Evolutionary conservation across 2,113 vertebrate genomes (phyloP).

Genomic region (Paradisaea rubra): DNA sequence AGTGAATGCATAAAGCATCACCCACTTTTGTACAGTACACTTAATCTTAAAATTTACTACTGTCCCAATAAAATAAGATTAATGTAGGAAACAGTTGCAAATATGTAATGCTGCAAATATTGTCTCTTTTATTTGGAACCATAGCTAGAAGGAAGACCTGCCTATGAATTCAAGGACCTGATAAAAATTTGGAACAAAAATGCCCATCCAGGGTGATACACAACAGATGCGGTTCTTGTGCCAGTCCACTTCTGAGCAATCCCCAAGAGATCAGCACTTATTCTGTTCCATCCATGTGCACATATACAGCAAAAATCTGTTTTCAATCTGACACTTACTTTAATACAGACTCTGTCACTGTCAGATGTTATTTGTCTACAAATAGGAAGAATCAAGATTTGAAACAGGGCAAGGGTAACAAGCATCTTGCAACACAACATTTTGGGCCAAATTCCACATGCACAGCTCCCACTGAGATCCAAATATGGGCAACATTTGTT

Average conservation of each 20-base stretch:
- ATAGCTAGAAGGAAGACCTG: not conserved
- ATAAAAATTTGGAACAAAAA: not conserved
- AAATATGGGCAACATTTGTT: conserved; percentile 43
- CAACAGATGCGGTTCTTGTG: not conserved
- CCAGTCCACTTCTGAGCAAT: not conserved
- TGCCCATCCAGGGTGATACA: not conserved
- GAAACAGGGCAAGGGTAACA: not conserved
- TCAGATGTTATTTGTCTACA: not conserved
- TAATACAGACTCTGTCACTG: not conserved
- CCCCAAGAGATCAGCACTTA: not conserved
- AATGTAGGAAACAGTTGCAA: not conserved
- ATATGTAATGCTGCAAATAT: not conserved
- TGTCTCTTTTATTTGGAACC: not conserved
- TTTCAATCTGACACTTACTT: not conserved
- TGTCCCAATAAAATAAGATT: not conserved
- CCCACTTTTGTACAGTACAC: not conserved
- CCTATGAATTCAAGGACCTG: not conserved
- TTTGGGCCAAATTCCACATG: conserved; percentile 29
- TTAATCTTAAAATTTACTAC: not conserved
- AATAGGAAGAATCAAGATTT: not conserved
- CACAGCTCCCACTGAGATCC: conserved; percentile 32
- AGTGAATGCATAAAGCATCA: not conserved
- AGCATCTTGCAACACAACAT: not conserved
- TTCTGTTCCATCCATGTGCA: not conserved
- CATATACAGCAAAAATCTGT: not conserved